Evolutionary conservation across 1,140 invertebrate species (phyloP).

Genomic region (Homarus americanus): DNA sequence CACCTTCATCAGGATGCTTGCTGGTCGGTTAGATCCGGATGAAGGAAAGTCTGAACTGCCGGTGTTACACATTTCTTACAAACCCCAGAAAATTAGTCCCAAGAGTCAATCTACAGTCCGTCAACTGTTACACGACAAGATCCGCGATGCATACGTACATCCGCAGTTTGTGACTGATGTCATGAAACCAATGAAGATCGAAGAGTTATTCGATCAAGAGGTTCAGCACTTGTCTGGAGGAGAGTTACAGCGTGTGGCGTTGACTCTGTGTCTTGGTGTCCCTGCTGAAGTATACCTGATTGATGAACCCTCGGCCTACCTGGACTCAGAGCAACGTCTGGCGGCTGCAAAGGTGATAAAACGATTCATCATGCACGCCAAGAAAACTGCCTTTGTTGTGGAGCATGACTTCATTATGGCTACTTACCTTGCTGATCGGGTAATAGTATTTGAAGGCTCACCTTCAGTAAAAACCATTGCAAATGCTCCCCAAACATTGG

Average conservation of each 20-base stretch:
- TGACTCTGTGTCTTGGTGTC: slow-evolving; percentile 97
- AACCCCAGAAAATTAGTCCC: slow-evolving; percentile 99
- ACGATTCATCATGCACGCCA: slow-evolving; percentile 98
- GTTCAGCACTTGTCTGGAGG: slow-evolving; percentile 99
- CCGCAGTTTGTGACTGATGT: slow-evolving; percentile 99
- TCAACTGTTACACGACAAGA: slow-evolving; percentile 95
- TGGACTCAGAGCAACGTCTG: slow-evolving; percentile 99
- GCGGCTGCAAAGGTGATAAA: slow-evolving; percentile 99
- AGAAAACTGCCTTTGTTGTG: slow-evolving; percentile 99
- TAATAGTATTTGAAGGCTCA: slow-evolving; percentile 98
- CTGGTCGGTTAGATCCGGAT: slow-evolving; percentile 96
- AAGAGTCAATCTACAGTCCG: slow-evolving; percentile 96
- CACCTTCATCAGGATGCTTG: slow-evolving; percentile 98
- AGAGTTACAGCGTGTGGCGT: slow-evolving; percentile 98
- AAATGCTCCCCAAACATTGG: slow-evolving; percentile 93
- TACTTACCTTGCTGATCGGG: slow-evolving; percentile 98
- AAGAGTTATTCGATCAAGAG: slow-evolving; percentile 99
- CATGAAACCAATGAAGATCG: slow-evolving; percentile 98
- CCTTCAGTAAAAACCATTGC: slow-evolving; percentile 94
- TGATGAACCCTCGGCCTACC: slow-evolving; percentile 99
- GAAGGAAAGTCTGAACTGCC: slow-evolving; percentile 91
- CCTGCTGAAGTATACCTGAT: slow-evolving; percentile 99
- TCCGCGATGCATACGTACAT: slow-evolving; percentile 97
- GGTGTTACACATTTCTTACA: slow-evolving; percentile 98
- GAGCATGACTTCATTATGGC: slow-evolving; percentile 99